Percentiles rank a stretch among this genome's conserved stretches.
phyloP scores from a whole-genome alignment of 2,797 vertebrate species.

The Rhabdomys pumilio region DNA sequence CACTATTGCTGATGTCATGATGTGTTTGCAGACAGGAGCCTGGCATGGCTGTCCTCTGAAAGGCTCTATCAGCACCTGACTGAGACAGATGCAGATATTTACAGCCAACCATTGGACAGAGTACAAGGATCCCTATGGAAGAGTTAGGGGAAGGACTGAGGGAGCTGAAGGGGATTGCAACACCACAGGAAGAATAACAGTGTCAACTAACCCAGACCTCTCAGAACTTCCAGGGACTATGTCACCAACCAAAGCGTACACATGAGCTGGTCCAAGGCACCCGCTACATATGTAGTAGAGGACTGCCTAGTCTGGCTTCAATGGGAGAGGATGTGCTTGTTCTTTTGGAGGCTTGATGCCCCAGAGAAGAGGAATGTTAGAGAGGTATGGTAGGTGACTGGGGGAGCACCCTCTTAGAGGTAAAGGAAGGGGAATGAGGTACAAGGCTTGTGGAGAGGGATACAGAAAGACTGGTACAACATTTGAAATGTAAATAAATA shows the following conservation, averaged over 20 bases:
- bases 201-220: not conserved
- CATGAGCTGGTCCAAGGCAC: not conserved
- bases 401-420: not conserved
- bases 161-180: not conserved
- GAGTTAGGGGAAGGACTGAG: not conserved
- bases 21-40: not conserved
- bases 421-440: not conserved
- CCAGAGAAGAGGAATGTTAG: not conserved
- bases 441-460: not conserved
- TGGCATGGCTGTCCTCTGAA: not conserved
- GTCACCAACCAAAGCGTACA: not conserved
- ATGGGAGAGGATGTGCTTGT: not conserved
- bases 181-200: not conserved
- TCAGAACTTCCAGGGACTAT: not conserved
- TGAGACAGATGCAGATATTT: not conserved
- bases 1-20: not conserved
- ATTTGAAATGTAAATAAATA: not conserved
- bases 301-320: not conserved
- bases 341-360: not conserved
- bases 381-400: not conserved
- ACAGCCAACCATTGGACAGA: not conserved
- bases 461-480: not conserved
- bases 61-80: not conserved
- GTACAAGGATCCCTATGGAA: not conserved
- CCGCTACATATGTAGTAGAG: not conserved